Evolutionary conservation across 2,797 vertebrate species (phyloP).

Genomic region (Malacoctenus gilli): DNA sequence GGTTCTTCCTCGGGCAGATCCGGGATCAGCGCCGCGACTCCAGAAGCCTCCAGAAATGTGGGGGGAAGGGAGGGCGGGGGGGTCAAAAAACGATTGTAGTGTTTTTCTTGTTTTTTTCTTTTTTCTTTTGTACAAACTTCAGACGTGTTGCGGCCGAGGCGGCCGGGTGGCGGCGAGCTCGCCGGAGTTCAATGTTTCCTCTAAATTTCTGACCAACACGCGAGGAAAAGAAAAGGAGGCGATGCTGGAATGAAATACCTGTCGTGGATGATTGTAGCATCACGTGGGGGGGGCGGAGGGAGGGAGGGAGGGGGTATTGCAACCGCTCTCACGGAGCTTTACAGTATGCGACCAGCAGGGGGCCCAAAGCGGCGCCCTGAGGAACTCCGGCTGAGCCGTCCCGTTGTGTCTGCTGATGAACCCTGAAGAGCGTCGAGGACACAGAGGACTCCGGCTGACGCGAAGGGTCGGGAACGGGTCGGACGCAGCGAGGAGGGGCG

Average conservation of each 20-base stretch:
- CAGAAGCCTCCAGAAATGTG: conserved; percentile 55
- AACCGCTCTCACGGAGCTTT: conserved; percentile 55
- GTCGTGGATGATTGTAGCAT: conserved; percentile 52
- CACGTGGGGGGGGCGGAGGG: too few relatives aligned
- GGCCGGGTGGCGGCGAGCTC: conserved; percentile 40
- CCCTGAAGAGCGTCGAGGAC: conserved; percentile 57
- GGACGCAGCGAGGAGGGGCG: too few relatives aligned
- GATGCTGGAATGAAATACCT: conserved; percentile 64
- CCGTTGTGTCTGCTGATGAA: conserved; percentile 27
- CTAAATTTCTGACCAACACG: conserved; percentile 56
- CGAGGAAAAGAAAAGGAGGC: conserved; percentile 40
- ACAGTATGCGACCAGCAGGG: conserved; percentile 35
- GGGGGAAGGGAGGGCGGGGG: too few relatives aligned
- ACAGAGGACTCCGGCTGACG: too few relatives aligned
- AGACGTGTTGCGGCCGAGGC: conserved; percentile 32
- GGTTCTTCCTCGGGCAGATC: too few relatives aligned
- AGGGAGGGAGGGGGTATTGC: conserved; percentile 67
- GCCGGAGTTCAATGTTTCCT: conserved; percentile 72
- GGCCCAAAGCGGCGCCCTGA: conserved; percentile 31
- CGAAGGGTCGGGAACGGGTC: too few relatives aligned
- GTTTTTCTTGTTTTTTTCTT: conserved; percentile 25
- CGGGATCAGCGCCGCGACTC: conserved; percentile 63
- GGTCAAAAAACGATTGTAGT: conserved; percentile 64
- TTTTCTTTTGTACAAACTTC: conserved; percentile 50
- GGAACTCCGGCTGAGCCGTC: conserved; percentile 24